Evolutionary conservation across 2,113 vertebrate genomes (phyloP).

Genomic region (Indri indri): DNA sequence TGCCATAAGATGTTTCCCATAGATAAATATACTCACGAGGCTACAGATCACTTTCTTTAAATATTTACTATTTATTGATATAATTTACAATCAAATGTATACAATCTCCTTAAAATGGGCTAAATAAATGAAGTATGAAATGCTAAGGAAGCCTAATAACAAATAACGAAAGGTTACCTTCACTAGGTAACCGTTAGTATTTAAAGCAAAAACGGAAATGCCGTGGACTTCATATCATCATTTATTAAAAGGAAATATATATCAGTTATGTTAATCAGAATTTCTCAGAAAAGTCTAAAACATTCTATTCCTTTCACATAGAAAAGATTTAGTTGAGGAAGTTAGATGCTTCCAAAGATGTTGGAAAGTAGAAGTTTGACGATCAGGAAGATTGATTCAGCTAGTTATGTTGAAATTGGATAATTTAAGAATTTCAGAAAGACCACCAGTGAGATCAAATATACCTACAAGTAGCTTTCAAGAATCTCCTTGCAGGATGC

Average conservation of each 20-base stretch:
- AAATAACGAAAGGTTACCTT: no score
- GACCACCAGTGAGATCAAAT: neutral
- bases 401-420: neutral
- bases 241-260: neutral
- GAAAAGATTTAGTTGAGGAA: neutral
- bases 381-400: neutral
- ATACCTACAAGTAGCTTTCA: neutral
- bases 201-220: neutral
- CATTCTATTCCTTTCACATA: neutral
- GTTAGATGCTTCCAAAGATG: neutral
- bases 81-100: neutral
- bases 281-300: neutral
- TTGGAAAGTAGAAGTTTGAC: neutral
- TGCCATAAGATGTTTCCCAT: neutral
- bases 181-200: neutral
- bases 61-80: neutral
- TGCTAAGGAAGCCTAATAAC: neutral
- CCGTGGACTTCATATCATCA: neutral
- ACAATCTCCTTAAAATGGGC: neutral
- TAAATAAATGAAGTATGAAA: neutral
- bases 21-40: neutral
- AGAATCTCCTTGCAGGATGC: neutral
- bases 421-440: neutral
- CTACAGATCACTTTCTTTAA: neutral
- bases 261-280: neutral